Conservation (phyloP, 2,888 invertebrate genomes). For the Elegia similella region DNA sequence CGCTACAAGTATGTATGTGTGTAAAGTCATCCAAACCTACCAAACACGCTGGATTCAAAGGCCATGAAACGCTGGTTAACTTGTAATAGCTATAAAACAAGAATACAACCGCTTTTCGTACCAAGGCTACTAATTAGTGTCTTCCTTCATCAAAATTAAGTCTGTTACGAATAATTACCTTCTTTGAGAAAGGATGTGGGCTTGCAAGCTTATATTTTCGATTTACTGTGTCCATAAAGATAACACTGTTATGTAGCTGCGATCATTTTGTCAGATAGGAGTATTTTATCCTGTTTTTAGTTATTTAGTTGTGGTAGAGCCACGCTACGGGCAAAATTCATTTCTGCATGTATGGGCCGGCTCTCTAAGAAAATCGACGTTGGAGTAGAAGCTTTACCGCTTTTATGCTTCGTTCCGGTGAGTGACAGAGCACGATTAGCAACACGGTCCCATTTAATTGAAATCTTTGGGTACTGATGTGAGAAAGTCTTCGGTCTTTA, state of each 20-base stretch:
- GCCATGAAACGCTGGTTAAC: slow-evolving; percentile 1
- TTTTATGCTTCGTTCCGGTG: no score
- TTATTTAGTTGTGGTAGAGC: no score
- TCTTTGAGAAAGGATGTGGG: slow-evolving; percentile 16
- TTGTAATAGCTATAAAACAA: slow-evolving; percentile 2
- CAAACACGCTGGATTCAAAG: background rate
- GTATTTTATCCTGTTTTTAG: no score
- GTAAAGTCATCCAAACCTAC: background rate
- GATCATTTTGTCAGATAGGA: slow-evolving; percentile 1
- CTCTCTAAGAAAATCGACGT: no score
- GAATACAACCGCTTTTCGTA: background rate
- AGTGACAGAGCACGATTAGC: no score
- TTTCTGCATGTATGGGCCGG: no score
- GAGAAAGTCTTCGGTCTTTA: no score
- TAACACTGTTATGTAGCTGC: slow-evolving; percentile 5
- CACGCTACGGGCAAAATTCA: no score
- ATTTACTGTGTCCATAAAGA: slow-evolving; percentile 15
- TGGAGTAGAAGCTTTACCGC: no score
- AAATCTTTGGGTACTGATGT: no score
- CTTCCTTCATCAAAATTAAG: slow-evolving; percentile 19
- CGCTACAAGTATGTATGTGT: background rate
- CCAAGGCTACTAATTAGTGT: slow-evolving; percentile 4
- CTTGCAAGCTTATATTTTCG: slow-evolving; percentile 11
- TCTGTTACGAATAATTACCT: slow-evolving; percentile 14
- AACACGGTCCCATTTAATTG: no score